phyloP scores from a whole-genome alignment of 2,113 vertebrate species.

The Martes martes region DNA sequence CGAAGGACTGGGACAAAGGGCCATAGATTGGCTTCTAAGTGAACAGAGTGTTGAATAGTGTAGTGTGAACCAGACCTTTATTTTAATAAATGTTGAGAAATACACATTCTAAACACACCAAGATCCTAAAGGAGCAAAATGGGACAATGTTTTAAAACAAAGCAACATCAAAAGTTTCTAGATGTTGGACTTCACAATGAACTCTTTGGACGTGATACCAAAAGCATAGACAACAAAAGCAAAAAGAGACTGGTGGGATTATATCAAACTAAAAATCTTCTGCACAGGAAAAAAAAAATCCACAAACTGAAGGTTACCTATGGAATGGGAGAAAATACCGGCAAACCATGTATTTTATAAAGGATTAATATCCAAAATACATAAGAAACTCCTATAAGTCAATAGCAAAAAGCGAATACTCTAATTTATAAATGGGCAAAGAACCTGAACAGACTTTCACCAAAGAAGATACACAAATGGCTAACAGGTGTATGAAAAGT shows the following conservation, averaged over 20 bases:
- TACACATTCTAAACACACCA: not conserved
- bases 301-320: not conserved
- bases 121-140: not conserved
- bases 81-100: conserved; percentile 2
- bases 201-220: not conserved
- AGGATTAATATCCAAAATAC: not conserved
- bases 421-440: not conserved
- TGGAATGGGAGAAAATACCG: not conserved
- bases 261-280: not conserved
- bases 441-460: not conserved
- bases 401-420: not conserved
- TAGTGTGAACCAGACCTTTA: not conserved
- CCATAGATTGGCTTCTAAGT: not conserved
- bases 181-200: not conserved
- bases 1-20: not conserved
- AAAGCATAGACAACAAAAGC: not conserved
- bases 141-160: not conserved
- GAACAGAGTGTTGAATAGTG: not conserved
- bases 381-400: not conserved
- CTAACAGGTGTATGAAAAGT: not conserved
- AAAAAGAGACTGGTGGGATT: not conserved
- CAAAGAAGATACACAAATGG: not conserved
- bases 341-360: not conserved
- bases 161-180: not conserved
- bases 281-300: not conserved